Conservation (phyloP, 2,797 vertebrate species). For the Sebastes variabilis region DNA sequence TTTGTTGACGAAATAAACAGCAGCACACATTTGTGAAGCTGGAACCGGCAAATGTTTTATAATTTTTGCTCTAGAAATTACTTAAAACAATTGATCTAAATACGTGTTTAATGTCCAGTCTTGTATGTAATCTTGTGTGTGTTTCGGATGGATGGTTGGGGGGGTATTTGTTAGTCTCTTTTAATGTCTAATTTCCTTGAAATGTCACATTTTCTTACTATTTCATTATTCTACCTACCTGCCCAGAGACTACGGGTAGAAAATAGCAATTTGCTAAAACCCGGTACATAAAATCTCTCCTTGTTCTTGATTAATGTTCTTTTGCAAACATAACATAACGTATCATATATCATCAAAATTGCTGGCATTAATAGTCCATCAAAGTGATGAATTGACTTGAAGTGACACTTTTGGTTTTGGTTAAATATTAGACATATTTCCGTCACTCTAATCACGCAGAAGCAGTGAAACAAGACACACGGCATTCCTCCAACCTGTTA, state of each 20-base stretch:
- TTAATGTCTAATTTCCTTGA: no score
- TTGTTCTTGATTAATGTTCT: no score
- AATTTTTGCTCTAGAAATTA: neutral
- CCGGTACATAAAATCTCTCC: no score
- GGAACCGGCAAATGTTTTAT: neutral
- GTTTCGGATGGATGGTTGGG: accelerated
- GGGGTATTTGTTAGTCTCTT: no score
- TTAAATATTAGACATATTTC: neutral
- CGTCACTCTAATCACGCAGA: neutral
- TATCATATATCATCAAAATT: neutral
- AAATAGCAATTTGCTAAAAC: no score
- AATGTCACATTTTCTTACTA: no score
- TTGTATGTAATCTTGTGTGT: no score
- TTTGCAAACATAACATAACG: no score
- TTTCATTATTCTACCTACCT: no score
- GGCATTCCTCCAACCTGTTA: neutral
- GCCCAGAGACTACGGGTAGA: no score
- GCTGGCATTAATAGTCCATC: neutral
- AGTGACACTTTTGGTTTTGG: neutral
- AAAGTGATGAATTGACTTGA: neutral
- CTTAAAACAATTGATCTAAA: no score
- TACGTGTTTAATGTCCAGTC: no score
- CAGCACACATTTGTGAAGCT: neutral
- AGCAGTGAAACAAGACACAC: neutral
- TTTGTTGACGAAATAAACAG: neutral